These are phyloP conservation scores for Diogma glabrata DNA, from an alignment of 2,888 invertebrate species.

Conservation along the genomic window DNA sequence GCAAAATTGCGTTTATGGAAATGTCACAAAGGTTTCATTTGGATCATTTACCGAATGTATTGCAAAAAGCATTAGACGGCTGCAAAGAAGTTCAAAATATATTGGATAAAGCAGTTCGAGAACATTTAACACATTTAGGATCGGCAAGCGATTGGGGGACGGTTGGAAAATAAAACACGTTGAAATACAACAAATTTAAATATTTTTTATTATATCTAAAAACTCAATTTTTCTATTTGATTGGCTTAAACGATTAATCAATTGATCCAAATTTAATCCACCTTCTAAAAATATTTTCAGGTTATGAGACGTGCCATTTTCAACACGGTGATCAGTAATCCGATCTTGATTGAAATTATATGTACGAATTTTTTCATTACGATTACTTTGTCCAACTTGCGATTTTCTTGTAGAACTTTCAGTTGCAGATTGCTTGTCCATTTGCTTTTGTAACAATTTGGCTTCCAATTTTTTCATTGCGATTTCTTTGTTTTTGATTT, in stretches of 20 bases:
- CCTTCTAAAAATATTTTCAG: conserved; percentile 63
- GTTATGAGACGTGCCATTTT: conserved; percentile 52
- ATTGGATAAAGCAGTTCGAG: conserved; percentile 69
- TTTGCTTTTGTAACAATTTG: conserved; percentile 55
- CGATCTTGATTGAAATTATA: conserved; percentile 94
- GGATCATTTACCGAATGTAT: conserved; percentile 71
- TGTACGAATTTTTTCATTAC: conserved; percentile 95
- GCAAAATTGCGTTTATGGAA: conserved; percentile 58
- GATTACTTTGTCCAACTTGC: conserved; percentile 59
- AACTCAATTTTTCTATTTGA: conserved; percentile 37
- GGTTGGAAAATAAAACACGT: conserved; percentile 25
- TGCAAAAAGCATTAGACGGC: conserved; percentile 74
- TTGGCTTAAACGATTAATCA: conserved; percentile 46
- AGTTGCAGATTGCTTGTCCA: conserved; percentile 41
- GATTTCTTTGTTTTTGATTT: conserved; percentile 67
- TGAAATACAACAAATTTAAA: not conserved
- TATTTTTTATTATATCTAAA: conserved; percentile 19
- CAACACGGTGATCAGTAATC: conserved; percentile 82
- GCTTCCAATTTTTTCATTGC: conserved; percentile 67
- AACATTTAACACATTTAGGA: conserved; percentile 58
- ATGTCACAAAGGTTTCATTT: conserved; percentile 78
- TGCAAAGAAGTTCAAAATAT: conserved; percentile 78
- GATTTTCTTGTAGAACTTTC: conserved; percentile 32
- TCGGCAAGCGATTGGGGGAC: conserved; percentile 54
- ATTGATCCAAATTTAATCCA: conserved; percentile 45